A percentile compares a stretch with the other conserved stretches of the same genome.
phyloP scores from a whole-genome alignment of 2,888 invertebrate genomes.

The Archaeoteleia sp. region DNA sequence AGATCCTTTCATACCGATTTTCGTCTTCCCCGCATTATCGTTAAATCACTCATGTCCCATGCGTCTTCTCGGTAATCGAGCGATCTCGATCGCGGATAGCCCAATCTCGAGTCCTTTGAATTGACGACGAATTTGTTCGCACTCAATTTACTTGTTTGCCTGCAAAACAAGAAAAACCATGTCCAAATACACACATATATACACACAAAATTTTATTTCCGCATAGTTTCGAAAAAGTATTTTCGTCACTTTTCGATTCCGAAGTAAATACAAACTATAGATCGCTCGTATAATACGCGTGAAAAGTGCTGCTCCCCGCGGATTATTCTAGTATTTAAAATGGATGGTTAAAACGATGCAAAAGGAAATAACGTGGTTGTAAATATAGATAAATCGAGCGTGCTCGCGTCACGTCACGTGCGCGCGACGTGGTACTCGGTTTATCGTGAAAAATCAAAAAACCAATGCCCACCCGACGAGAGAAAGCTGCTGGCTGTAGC shows the following conservation, averaged over 20 bases:
- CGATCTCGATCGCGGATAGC: slow-evolving; percentile 31
- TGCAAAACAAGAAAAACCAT: slow-evolving; percentile 2
- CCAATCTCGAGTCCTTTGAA: slow-evolving; percentile 5
- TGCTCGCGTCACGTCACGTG: slow-evolving; percentile 16
- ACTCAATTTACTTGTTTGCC: slow-evolving; percentile 29
- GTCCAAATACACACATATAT: neutral
- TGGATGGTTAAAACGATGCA: too few relatives aligned
- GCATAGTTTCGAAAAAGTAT: too few relatives aligned
- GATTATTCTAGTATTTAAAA: too few relatives aligned
- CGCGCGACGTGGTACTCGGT: slow-evolving; percentile 18
- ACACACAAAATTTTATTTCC: neutral
- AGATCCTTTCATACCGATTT: slow-evolving; percentile 36
- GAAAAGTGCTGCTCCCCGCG: too few relatives aligned
- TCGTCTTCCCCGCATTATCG: slow-evolving; percentile 40
- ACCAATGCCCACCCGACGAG: slow-evolving; percentile 19
- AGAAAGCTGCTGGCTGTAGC: slow-evolving; percentile 31
- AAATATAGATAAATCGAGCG: slow-evolving; percentile 24
- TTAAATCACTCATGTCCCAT: slow-evolving; percentile 32
- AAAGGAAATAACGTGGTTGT: slow-evolving; percentile 9
- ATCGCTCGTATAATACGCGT: too few relatives aligned
- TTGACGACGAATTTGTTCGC: slow-evolving; percentile 41
- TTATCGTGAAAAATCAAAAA: slow-evolving; percentile 37
- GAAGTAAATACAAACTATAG: too few relatives aligned
- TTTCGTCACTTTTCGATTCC: too few relatives aligned
- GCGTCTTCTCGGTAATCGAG: slow-evolving; percentile 40